Percentiles rank a stretch among this genome's conserved stretches.
Evolutionary conservation across 2,888 invertebrate species (phyloP).

Genomic region (Drosophila phalerata): DNA sequence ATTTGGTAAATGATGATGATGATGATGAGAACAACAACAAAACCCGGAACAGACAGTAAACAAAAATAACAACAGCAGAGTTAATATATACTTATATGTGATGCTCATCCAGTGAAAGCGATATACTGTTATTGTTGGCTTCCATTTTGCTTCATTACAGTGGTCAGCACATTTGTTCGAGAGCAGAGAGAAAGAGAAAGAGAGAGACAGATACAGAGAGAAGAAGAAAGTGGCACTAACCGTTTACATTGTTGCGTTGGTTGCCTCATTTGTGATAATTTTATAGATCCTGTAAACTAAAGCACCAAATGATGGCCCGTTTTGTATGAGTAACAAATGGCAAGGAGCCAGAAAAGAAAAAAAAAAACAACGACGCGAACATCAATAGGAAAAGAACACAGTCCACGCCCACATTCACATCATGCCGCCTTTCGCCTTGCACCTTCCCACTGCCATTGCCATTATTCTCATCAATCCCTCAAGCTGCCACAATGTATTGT

Average conservation of each 20-base stretch:
- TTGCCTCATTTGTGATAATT: conserved; percentile 67
- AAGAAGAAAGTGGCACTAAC: conserved; percentile 4
- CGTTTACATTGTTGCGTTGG: conserved; percentile 62
- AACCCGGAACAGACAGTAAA: not conserved
- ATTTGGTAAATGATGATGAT: conserved; percentile 27
- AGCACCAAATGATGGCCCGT: conserved; percentile 60
- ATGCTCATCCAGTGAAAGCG: conserved; percentile 23
- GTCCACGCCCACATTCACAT: conserved; percentile 19
- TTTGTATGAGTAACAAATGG: conserved; percentile 61
- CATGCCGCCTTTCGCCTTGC: not conserved
- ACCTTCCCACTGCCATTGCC: not conserved
- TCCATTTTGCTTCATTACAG: conserved; percentile 48
- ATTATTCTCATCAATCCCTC: conserved; percentile 51
- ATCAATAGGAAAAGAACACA: conserved; percentile 47
- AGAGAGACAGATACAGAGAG: not conserved
- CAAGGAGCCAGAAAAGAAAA: conserved; percentile 27
- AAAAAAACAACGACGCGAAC: conserved; percentile 3
- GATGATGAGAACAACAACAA: conserved; percentile 40
- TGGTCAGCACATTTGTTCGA: conserved; percentile 21
- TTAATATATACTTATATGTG: conserved; percentile 26
- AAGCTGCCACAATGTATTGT: conserved; percentile 54
- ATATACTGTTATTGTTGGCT: conserved; percentile 59
- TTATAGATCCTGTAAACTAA: conserved; percentile 71
- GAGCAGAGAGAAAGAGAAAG: not conserved
- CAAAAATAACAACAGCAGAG: not conserved